Evolutionary conservation across 1,140 invertebrate genomes (phyloP).

Genomic region (Diachasmimorpha longicaudata): DNA sequence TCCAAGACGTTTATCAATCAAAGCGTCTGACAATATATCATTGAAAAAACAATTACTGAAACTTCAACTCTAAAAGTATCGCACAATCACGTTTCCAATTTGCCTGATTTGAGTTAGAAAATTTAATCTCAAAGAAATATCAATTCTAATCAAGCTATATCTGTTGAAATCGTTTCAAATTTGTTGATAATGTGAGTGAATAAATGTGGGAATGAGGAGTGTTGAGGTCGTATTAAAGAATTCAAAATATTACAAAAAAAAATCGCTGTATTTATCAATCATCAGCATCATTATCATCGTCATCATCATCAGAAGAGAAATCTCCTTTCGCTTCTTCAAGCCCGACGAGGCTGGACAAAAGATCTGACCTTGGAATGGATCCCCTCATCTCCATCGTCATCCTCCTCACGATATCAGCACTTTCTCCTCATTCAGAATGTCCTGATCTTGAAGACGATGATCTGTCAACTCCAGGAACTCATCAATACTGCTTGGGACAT

Average conservation of each 20-base stretch:
- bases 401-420: conserved; percentile 77
- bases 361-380: conserved; percentile 55
- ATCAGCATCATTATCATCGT: no score
- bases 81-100: conserved; percentile 16
- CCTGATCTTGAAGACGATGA: conserved; percentile 76
- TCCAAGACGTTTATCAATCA: not conserved
- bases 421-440: conserved; percentile 80
- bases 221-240: not conserved
- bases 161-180: conserved; percentile 11
- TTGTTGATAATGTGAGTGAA: conserved; percentile 4
- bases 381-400: conserved; percentile 55
- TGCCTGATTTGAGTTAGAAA: not conserved
- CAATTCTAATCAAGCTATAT: conserved; percentile 1
- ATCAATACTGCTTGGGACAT: conserved; percentile 45
- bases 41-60: not conserved
- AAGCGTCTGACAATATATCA: not conserved
- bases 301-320: conserved; percentile 48
- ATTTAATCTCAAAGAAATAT: not conserved
- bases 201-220: not conserved
- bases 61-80: not conserved
- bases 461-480: conserved; percentile 53
- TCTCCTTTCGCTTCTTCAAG: conserved; percentile 84
- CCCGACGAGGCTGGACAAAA: conserved; percentile 71
- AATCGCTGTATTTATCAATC: not conserved
- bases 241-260: not conserved